Evolutionary conservation across 2,888 invertebrate species (phyloP).

Genomic region (Diaphora mendica): DNA sequence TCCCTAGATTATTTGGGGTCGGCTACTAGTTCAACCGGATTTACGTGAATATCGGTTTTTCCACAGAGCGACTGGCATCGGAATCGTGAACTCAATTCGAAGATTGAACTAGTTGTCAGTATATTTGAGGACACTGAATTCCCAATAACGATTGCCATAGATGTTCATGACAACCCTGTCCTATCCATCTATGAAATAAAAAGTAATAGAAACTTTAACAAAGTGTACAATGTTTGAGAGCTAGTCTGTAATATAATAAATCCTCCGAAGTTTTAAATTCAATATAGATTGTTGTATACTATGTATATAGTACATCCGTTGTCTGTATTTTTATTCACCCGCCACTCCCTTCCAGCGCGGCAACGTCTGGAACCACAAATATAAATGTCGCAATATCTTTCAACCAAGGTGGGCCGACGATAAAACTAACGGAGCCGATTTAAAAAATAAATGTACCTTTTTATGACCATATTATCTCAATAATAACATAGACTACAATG

Average conservation of each 20-base stretch:
- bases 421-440: constrained; percentile 45
- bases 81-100: too few species aligned
- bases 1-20: too few species aligned
- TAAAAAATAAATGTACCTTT: constrained; percentile 45
- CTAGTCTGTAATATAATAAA: too few species aligned
- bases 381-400: constrained; percentile 32
- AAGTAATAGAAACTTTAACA: too few species aligned
- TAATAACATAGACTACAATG: constrained; percentile 44
- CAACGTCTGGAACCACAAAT: not conserved
- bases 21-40: too few species aligned
- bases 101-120: too few species aligned
- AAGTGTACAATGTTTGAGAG: not conserved
- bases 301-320: not conserved
- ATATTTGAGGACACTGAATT: too few species aligned
- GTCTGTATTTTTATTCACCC: not conserved
- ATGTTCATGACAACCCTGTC: too few species aligned
- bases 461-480: constrained; percentile 51
- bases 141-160: too few species aligned
- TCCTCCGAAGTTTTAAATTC: not conserved
- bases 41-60: too few species aligned
- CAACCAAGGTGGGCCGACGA: constrained; percentile 38
- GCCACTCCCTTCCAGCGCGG: constrained; percentile 2
- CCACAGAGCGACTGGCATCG: too few species aligned
- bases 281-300: not conserved
- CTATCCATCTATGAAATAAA: too few species aligned